phyloP scores from a whole-genome alignment of 2,797 vertebrate species.

The Hydrophis major region DNA sequence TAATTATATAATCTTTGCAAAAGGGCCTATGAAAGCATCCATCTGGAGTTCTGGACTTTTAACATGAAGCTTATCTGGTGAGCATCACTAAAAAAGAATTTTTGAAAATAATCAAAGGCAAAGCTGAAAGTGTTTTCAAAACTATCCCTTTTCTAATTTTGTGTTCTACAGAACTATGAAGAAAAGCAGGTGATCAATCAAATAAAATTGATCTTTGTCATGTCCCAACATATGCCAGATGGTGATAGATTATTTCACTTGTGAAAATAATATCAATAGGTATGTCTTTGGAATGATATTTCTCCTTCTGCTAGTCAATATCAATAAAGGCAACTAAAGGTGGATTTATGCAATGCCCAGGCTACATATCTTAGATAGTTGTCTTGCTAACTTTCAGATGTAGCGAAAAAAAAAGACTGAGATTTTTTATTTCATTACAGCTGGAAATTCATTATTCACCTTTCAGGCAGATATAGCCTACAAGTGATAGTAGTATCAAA shows the following conservation, averaged over 20 bases:
- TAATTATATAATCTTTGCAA: neutral
- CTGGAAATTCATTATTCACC: neutral
- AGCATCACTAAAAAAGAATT: neutral
- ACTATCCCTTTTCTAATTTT: neutral
- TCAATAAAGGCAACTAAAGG: neutral
- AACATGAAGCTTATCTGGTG: neutral
- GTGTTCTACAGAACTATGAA: neutral
- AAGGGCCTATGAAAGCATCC: neutral
- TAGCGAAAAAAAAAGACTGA: neutral
- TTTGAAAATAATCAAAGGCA: neutral
- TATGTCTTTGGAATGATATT: neutral
- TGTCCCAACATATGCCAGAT: neutral
- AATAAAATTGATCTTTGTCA: neutral
- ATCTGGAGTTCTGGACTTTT: neutral
- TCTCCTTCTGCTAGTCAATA: neutral
- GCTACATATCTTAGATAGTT: neutral
- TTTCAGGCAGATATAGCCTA: neutral
- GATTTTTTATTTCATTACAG: neutral
- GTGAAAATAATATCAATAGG: neutral
- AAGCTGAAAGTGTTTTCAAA: neutral
- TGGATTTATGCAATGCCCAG: neutral
- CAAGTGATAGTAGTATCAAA: neutral
- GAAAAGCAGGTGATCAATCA: neutral
- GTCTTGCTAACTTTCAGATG: neutral
- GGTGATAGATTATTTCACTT: neutral